Conservation (phyloP, 2,888 invertebrate species). For the Stenchaetothrips biformis region DNA sequence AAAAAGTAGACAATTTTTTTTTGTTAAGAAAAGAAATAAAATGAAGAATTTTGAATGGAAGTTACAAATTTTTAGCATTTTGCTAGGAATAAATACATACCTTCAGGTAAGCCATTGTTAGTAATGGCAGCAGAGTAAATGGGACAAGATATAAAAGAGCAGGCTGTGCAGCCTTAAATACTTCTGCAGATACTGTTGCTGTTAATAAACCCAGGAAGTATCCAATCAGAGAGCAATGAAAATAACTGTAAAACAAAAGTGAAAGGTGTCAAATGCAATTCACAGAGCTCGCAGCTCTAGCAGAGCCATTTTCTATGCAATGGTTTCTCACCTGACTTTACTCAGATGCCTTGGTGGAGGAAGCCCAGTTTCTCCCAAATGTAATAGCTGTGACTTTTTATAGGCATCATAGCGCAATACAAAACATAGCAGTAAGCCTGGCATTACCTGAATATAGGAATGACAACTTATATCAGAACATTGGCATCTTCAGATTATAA, state of each 20-base stretch:
- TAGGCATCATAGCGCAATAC: slow-evolving; percentile 96
- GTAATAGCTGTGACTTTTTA: slow-evolving; percentile 78
- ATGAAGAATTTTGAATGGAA: background rate
- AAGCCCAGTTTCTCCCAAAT: slow-evolving; percentile 55
- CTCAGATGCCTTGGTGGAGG: slow-evolving; percentile 52
- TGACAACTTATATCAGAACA: background rate
- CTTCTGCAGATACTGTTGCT: slow-evolving; percentile 94
- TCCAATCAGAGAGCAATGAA: slow-evolving; percentile 96
- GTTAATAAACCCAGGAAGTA: slow-evolving; percentile 95
- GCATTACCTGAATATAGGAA: slow-evolving; percentile 68
- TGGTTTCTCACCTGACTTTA: slow-evolving; percentile 43
- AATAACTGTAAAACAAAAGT: slow-evolving; percentile 62
- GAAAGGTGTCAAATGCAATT: slow-evolving; percentile 26
- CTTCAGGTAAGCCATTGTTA: slow-evolving; percentile 97
- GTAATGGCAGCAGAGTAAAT: slow-evolving; percentile 90
- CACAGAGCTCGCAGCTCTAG: background rate
- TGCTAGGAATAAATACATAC: slow-evolving; percentile 49
- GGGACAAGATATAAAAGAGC: slow-evolving; percentile 95
- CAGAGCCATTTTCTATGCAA: slow-evolving; percentile 24
- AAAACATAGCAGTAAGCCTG: slow-evolving; percentile 89
- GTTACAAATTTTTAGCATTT: too few species aligned
- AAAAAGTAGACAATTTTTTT: slow-evolving; percentile 41
- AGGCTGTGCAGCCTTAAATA: slow-evolving; percentile 97
- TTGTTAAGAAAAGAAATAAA: slow-evolving; percentile 16
- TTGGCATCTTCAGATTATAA: background rate